Conservation (phyloP, 2,113 vertebrate species). For the Excalfactoria chinensis region DNA sequence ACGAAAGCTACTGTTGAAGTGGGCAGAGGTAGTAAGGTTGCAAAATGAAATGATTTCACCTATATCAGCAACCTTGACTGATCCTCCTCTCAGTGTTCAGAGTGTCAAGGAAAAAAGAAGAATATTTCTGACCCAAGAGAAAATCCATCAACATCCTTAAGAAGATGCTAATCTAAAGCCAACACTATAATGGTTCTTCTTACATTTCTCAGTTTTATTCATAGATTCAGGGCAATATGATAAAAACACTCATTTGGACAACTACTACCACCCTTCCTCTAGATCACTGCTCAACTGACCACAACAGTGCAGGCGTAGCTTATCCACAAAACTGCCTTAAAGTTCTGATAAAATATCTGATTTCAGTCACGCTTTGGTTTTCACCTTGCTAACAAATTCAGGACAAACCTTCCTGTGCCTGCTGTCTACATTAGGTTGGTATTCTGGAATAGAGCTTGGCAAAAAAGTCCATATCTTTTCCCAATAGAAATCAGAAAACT, state of each 20-base stretch:
- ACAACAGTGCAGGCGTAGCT: neutral
- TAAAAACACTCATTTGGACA: neutral
- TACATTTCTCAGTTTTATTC: neutral
- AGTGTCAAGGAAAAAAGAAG: neutral
- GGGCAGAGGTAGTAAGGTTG: neutral
- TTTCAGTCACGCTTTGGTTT: neutral
- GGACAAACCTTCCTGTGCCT: neutral
- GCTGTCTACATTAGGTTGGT: neutral
- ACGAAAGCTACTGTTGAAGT: neutral
- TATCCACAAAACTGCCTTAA: neutral
- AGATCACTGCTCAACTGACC: neutral
- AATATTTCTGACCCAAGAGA: neutral
- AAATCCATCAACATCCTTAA: neutral
- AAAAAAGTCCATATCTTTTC: neutral
- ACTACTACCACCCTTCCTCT: neutral
- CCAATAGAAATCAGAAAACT: neutral
- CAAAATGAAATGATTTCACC: neutral
- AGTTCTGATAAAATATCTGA: neutral
- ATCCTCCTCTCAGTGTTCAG: neutral
- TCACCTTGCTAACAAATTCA: neutral
- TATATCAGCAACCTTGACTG: neutral
- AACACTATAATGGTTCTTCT: neutral
- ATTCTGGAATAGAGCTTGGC: neutral
- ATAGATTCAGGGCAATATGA: neutral
- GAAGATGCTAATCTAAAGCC: neutral